Evolutionary conservation across 2,888 invertebrate species (phyloP).

Genomic region (Dilophus febrilis): DNA sequence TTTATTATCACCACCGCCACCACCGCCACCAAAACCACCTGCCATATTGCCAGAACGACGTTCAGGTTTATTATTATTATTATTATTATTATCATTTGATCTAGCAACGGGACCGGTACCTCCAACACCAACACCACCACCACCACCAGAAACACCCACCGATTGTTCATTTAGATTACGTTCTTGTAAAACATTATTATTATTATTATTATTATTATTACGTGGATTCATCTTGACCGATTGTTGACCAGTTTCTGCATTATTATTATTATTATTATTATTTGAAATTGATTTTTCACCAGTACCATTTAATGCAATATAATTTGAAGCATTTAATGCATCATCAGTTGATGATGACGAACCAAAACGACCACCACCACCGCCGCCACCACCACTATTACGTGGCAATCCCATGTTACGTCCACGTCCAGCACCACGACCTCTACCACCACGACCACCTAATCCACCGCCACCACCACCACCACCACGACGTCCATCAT

Average conservation of each 20-base stretch:
- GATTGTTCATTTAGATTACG: too few species aligned
- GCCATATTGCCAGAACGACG: too few species aligned
- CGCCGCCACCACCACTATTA: slow-evolving; percentile 2
- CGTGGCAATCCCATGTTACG: too few species aligned
- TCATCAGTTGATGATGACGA: too few species aligned
- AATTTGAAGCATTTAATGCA: too few species aligned
- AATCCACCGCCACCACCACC: slow-evolving; percentile 45
- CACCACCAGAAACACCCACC: slow-evolving; percentile 14
- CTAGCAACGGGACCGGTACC: slow-evolving; percentile 17
- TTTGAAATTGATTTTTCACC: neutral
- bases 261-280: neutral
- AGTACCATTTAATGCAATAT: too few species aligned
- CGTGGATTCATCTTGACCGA: too few species aligned
- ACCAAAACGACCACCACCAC: too few species aligned
- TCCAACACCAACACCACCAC: slow-evolving; percentile 18
- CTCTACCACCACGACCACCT: slow-evolving; percentile 36
- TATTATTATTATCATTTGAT: slow-evolving; percentile 13
- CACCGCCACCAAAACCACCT: slow-evolving; percentile 19
- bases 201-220: too few species aligned
- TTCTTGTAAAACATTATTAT: too few species aligned
- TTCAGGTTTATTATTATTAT: slow-evolving; percentile 9
- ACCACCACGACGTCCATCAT: slow-evolving; percentile 57
- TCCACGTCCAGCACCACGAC: slow-evolving; percentile 33
- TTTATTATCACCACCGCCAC: slow-evolving; percentile 22
- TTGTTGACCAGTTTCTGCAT: neutral